A percentile compares a stretch with the other conserved stretches of the same genome.
Evolutionary conservation across 2,888 invertebrate genomes (phyloP).

Genomic region (Opisthograptis luteolata): DNA sequence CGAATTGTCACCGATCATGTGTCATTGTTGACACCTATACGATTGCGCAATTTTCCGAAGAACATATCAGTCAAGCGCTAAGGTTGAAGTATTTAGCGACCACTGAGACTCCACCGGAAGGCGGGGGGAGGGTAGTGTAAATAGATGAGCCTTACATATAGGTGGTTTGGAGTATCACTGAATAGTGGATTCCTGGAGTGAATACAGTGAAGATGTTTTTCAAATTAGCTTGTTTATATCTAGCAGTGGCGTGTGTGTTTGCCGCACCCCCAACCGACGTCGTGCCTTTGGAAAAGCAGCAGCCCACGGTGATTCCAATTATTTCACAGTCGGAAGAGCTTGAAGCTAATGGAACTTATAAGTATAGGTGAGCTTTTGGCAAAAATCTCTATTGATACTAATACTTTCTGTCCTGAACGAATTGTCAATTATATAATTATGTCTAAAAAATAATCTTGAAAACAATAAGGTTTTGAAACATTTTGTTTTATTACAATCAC

Average conservation of each 20-base stretch:
- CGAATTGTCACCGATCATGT: constrained; percentile 66
- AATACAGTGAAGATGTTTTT: constrained; percentile 63
- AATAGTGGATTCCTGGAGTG: constrained; percentile 66
- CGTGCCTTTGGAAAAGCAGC: constrained; percentile 62
- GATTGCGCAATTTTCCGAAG: constrained; percentile 80
- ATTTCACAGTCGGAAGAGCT: constrained; percentile 79
- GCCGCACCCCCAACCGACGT: constrained; percentile 59
- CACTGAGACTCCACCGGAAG: constrained; percentile 71
- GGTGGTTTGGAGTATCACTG: constrained; percentile 75
- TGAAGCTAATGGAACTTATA: constrained; percentile 79
- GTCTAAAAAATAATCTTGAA: too few relatives aligned
- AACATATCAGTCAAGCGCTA: constrained; percentile 77
- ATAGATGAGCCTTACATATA: constrained; percentile 81
- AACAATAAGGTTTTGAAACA: too few relatives aligned
- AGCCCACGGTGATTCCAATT: constrained; percentile 77
- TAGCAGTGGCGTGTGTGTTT: constrained; percentile 46
- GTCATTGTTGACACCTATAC: constrained; percentile 75
- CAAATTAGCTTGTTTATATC: constrained; percentile 56
- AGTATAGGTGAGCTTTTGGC: constrained; percentile 69
- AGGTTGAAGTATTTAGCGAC: constrained; percentile 83
- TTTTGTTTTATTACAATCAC: too few relatives aligned
- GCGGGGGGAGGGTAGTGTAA: constrained; percentile 82
- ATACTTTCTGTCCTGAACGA: too few relatives aligned
- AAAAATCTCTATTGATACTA: too few relatives aligned
- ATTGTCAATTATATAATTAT: too few relatives aligned